Evolutionary conservation across 2,888 invertebrate species (phyloP).

Genomic region (Drosophila stalkeri): DNA sequence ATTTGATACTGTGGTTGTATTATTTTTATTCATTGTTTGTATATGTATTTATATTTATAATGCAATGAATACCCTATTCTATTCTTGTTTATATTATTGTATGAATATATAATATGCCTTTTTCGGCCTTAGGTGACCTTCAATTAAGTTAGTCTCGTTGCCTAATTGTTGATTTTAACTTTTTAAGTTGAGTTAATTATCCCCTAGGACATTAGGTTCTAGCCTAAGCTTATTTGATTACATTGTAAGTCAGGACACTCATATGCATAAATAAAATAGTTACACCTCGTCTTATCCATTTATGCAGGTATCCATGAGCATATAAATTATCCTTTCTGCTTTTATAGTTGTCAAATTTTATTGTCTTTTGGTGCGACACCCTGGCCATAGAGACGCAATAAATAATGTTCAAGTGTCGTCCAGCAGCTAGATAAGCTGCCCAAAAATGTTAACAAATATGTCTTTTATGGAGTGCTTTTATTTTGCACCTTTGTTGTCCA

Average conservation of each 20-base stretch:
- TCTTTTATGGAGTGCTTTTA: constrained; percentile 42
- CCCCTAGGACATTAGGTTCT: no score
- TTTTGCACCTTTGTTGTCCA: constrained; percentile 49
- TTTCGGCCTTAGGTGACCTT: neutral
- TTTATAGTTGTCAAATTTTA: constrained; percentile 52
- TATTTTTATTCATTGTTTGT: neutral
- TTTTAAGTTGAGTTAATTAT: neutral
- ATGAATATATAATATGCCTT: neutral
- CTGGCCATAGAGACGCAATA: constrained; percentile 53
- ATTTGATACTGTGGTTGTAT: neutral
- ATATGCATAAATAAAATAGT: constrained; percentile 9
- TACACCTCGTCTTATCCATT: constrained; percentile 19
- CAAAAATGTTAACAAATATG: constrained; percentile 60
- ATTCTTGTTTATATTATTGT: neutral
- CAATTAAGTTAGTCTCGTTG: neutral
- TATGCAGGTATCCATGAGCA: neutral
- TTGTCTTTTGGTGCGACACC: constrained; percentile 56
- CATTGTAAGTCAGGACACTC: neutral
- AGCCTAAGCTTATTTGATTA: neutral
- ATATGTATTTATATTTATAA: neutral
- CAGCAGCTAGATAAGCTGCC: constrained; percentile 47
- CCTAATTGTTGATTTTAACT: neutral
- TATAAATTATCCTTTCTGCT: constrained; percentile 51
- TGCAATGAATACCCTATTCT: neutral
- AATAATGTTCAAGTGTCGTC: constrained; percentile 51